Base-by-base conservation (phyloP, 2,797 vertebrate genomes). In the Schizopygopsis malacanthus region DNA sequence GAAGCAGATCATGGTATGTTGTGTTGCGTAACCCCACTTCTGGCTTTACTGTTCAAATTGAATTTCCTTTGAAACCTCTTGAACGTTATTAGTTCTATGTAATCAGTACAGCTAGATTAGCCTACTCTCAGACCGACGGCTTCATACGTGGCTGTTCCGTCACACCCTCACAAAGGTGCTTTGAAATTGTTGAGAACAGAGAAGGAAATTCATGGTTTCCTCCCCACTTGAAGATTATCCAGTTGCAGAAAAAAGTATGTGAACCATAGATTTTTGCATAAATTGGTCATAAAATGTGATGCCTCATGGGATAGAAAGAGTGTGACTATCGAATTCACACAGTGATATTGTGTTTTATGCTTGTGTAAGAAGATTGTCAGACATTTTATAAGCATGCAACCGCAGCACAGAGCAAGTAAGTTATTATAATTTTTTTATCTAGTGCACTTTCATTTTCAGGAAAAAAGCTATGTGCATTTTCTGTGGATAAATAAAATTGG, bases 1-100 rank as follows among this genome's bases (percentile, higher is more conserved):
- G 50, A 79, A 67, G 56, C 73, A 12, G 12, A 85, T 79, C 50
- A 22, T 70, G 63, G 65, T 56, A n/a, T 84, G 65, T 39, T 37
- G 77, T 28, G 56, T 76, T 76, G 79, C 71, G 18, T 61, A 87
- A 82, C 63, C 15, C 18, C 56, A 54, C 37, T 85, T 80, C 69
- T 80, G 69, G n/a, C 41, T 80, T 47, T 37, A 16, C 69, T 61
- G 77, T 61, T 80, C 20, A 52, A 73, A 71, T 73, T 63, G 5
- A 0, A 85, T 50, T 79, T 71, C 52, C 39, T 85, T 73, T 65
- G 39, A 85, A 84, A 41, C 13, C 33, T n/a, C 52, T 56, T 37
- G 5, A 71, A 69, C 4, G 15, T 67, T 79, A 61, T 85, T 73
- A 45, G 52, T 70, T 71, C 37, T 45, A 22, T 33, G 18, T 71